Base-by-base conservation (phyloP, 2,888 invertebrate species). In the Xylophagus ater region DNA sequence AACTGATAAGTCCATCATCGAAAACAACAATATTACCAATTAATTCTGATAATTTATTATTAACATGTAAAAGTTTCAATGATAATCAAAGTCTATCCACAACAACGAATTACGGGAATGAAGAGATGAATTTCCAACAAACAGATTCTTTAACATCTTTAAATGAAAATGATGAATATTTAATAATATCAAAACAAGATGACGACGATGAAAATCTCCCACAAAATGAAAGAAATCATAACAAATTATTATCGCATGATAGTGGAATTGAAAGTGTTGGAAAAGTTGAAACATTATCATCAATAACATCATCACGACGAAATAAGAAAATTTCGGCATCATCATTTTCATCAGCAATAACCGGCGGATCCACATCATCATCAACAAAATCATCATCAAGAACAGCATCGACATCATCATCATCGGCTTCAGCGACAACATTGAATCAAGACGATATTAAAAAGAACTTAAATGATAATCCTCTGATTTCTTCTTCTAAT, bases 191-290 rank as follows among this genome's bases (percentile, higher is more conserved):
- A n/a, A n/a, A 20, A 20, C 20, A 33, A 19, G 23, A 12, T 23
- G 12, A 35, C 18, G 37, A n/a, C 10, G 28, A 14, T 24, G 23
- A 14, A 14, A 20, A 17, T 37, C 23, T 12, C 15, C 31, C 37
- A 14, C 31, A 29, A 23, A 37, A 37, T 31, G 30, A 23, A n/a
- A 30, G 25, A 10, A 13, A 39, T 32, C 32, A 32, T n/a, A 31
- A 41, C 43, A 50, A 58, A 44, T 47, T 61, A 9, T 51, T 64
- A 38, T 64, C 65, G 14, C 60, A 60, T 42, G 64, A 64, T 45
- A 63, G 63, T 37, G 64, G 64, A 46, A 64, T 64, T 25, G 64
- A 64, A 47, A 55, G 54, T 47, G 55, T 55, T 38, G 53, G 46
- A 19, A 39, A 29, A 30, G 10, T 37, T 12, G 44, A 44, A 19